phyloP scores from a whole-genome alignment of 2,113 vertebrate genomes.

The Microcebus murinus region DNA sequence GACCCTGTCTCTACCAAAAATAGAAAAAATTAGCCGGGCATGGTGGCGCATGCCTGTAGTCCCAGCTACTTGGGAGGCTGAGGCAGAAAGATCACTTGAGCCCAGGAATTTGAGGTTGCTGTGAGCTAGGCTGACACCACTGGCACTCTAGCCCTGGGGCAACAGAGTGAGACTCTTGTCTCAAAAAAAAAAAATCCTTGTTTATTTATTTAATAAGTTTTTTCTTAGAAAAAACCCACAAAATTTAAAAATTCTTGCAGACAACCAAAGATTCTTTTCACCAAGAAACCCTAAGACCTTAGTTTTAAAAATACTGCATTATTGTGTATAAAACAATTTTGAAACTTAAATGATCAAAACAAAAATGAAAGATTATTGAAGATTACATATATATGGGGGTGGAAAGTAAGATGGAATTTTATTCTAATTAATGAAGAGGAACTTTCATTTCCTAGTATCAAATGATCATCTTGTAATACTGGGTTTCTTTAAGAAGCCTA shows the following conservation, averaged over 20 bases:
- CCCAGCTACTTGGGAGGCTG: no score
- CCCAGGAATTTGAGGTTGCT: no score
- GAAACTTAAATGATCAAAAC: not conserved
- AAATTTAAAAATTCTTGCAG: not conserved
- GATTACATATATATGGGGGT: not conserved
- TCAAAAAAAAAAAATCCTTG: not conserved
- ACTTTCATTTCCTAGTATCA: not conserved
- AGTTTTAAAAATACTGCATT: not conserved
- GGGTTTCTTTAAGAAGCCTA: not conserved
- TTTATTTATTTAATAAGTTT: not conserved
- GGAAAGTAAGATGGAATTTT: not conserved
- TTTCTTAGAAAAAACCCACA: not conserved
- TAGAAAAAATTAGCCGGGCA: no score
- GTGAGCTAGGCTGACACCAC: no score
- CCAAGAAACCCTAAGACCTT: not conserved
- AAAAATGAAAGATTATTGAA: not conserved
- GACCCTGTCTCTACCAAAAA: no score
- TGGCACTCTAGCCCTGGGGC: no score
- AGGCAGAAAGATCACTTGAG: no score
- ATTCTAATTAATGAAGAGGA: not conserved
- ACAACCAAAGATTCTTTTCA: not conserved
- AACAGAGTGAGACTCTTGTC: no score
- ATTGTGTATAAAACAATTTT: not conserved
- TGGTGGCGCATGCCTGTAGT: no score
- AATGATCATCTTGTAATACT: not conserved